These are phyloP conservation scores for Nicator chloris DNA, from an alignment of 2,113 vertebrate species.

Conservation along the genomic window DNA sequence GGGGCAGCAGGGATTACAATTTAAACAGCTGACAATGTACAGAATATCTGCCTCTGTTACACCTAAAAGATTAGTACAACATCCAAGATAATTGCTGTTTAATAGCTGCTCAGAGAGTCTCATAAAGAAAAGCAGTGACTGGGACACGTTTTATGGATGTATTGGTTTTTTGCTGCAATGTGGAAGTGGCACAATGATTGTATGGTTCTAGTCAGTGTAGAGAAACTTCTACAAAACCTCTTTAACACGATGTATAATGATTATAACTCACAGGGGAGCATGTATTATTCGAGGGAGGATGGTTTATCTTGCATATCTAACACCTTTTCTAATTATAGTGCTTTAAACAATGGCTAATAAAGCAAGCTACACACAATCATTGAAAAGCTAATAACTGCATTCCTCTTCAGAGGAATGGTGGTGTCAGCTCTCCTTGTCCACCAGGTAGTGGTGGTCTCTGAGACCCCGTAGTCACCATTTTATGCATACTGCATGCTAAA, in stretches of 20 bases:
- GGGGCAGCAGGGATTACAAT: not conserved
- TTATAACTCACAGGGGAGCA: not conserved
- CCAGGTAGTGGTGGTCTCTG: not conserved
- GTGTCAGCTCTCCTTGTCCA: not conserved
- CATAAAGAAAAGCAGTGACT: not conserved
- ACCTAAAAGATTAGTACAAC: not conserved
- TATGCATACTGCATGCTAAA: not conserved
- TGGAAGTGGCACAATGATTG: not conserved
- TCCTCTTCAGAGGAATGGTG: not conserved
- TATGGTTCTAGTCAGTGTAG: not conserved
- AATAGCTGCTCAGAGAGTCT: not conserved
- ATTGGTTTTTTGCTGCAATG: not conserved
- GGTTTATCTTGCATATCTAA: slow-evolving; percentile 29
- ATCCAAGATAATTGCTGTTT: not conserved
- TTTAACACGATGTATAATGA: not conserved
- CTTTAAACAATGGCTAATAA: slow-evolving; percentile 5
- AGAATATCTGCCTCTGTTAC: not conserved
- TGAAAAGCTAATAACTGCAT: not conserved
- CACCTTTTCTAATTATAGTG: not conserved
- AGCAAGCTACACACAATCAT: not conserved
- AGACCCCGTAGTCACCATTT: not conserved
- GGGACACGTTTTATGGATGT: not conserved
- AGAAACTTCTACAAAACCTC: not conserved
- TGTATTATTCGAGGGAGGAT: not conserved
- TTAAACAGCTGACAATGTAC: not conserved